These are phyloP conservation scores for Grapholita molesta DNA, from an alignment of 1,140 invertebrate species.

Conservation along the genomic window DNA sequence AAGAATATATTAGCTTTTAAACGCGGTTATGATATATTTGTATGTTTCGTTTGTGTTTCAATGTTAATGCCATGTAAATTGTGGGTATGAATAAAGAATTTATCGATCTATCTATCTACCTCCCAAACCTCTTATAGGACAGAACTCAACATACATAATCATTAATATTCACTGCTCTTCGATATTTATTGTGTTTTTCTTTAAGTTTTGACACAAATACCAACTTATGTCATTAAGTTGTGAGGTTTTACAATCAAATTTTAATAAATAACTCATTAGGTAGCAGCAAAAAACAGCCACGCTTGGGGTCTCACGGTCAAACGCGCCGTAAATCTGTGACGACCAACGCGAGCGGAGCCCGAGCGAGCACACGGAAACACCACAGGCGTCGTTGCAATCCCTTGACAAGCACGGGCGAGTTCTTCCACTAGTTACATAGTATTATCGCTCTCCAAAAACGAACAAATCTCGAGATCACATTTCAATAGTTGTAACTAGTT, in stretches of 20 bases:
- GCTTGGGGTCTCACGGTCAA: conserved; percentile 72
- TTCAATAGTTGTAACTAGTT: not conserved
- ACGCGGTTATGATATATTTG: not conserved
- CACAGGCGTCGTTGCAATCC: not conserved
- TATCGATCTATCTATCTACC: too few species aligned
- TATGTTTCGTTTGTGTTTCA: too few species aligned
- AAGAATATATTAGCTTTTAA: not conserved
- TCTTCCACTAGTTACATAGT: not conserved
- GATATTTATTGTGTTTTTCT: conserved; percentile 50
- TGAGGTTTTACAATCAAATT: conserved; percentile 70
- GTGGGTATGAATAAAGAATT: too few species aligned
- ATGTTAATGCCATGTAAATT: too few species aligned
- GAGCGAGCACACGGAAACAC: conserved; percentile 10
- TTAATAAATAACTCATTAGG: conserved; percentile 74
- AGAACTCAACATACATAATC: conserved; percentile 53
- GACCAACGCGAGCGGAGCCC: conserved; percentile 29
- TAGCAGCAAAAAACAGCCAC: conserved; percentile 63
- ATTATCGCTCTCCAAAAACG: not conserved
- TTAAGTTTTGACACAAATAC: conserved; percentile 51
- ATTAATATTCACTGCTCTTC: conserved; percentile 43
- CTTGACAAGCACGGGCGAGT: not conserved
- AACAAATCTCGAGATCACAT: not conserved
- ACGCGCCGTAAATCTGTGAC: conserved; percentile 70
- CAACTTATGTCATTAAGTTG: conserved; percentile 50
- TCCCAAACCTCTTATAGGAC: conserved; percentile 39